Percentiles rank a stretch among this genome's conserved stretches.
Conservation (phyloP, 2,888 invertebrate species). For the Hipparchia sbordonii region DNA sequence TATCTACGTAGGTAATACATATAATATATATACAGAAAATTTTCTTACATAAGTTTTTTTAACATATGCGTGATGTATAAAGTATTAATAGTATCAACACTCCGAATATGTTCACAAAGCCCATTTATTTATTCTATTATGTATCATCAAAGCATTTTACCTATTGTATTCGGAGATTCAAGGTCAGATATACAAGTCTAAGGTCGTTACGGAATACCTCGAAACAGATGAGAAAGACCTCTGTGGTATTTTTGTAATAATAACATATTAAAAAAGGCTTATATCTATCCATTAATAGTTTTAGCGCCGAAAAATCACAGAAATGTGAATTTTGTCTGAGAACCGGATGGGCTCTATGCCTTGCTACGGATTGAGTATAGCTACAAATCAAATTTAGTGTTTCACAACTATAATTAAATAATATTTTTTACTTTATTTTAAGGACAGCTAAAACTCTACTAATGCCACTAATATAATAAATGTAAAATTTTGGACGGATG, state of each 20-base stretch:
- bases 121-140: not conserved
- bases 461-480: too few species aligned
- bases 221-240: too few species aligned
- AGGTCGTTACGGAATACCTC: not conserved
- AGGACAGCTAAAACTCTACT: too few species aligned
- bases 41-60: not conserved
- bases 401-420: not conserved
- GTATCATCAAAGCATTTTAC: not conserved
- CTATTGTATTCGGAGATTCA: not conserved
- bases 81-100: conserved; percentile 4
- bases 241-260: too few species aligned
- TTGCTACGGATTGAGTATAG: not conserved
- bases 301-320: too few species aligned
- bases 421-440: too few species aligned
- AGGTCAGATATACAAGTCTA: not conserved
- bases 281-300: too few species aligned
- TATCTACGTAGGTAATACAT: too few species aligned
- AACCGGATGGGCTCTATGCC: too few species aligned
- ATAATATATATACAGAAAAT: not conserved
- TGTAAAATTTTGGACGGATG: too few species aligned
- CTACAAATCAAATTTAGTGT: not conserved
- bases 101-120: not conserved
- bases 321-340: too few species aligned
- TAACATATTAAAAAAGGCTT: too few species aligned
- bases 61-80: not conserved